Percentiles rank a stretch among this genome's conserved stretches.
Conservation (phyloP, 1,140 invertebrate genomes). For the Diploscapter pachys region DNA sequence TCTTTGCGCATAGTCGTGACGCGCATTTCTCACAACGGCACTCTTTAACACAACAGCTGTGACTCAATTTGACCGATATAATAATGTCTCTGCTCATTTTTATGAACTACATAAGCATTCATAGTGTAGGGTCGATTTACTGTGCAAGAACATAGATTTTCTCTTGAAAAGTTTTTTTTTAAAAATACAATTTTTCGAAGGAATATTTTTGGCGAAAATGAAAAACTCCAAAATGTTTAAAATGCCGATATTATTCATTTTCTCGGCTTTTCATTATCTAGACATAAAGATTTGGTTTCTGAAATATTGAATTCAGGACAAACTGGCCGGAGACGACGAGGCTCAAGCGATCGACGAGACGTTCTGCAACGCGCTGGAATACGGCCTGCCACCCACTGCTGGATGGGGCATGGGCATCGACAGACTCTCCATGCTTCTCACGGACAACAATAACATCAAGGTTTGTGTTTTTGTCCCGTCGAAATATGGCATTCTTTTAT, state of each 20-base stretch:
- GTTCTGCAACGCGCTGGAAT: conserved; percentile 93
- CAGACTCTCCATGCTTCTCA: conserved; percentile 93
- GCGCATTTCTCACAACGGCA: too few relatives aligned
- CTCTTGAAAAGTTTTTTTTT: too few relatives aligned
- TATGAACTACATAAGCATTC: too few relatives aligned
- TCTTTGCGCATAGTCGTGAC: too few relatives aligned
- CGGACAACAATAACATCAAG: conserved; percentile 97
- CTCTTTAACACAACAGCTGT: too few relatives aligned
- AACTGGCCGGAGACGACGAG: conserved; percentile 97
- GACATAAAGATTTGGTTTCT: background rate
- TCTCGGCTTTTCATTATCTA: background rate
- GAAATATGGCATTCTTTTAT: conserved; percentile 13
- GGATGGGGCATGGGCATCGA: conserved; percentile 98
- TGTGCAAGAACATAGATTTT: too few relatives aligned
- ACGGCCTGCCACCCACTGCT: conserved; percentile 95
- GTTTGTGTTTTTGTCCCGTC: conserved; percentile 48
- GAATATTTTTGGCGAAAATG: background rate
- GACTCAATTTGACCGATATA: too few relatives aligned
- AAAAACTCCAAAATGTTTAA: too few relatives aligned
- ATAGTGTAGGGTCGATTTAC: too few relatives aligned
- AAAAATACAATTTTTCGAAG: too few relatives aligned
- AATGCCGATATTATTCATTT: too few relatives aligned
- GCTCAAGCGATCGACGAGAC: conserved; percentile 94
- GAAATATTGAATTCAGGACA: conserved; percentile 1
- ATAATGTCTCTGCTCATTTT: too few relatives aligned